Conservation (phyloP, 1,140 invertebrate species). For the Scaptomyza graminum region DNA sequence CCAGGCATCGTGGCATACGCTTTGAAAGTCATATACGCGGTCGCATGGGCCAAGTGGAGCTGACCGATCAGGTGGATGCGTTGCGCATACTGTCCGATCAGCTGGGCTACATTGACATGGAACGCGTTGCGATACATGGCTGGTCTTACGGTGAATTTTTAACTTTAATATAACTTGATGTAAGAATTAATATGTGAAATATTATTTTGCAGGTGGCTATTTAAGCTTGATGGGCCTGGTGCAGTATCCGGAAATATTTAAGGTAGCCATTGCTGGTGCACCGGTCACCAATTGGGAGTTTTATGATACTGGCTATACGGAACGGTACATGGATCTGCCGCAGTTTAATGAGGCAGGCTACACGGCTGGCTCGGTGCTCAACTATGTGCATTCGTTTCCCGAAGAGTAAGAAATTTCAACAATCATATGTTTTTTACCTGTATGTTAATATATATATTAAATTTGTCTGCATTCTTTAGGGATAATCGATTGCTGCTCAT, state of each 20-base stretch:
- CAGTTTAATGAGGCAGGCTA: slow-evolving; percentile 92
- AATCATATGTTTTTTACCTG: neutral
- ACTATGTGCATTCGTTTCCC: slow-evolving; percentile 93
- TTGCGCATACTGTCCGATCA: slow-evolving; percentile 93
- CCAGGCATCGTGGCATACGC: slow-evolving; percentile 94
- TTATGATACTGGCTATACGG: slow-evolving; percentile 96
- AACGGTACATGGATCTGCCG: slow-evolving; percentile 98
- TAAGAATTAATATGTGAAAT: neutral
- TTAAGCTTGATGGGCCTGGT: slow-evolving; percentile 93
- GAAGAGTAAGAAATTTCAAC: slow-evolving; percentile 88
- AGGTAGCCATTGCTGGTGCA: slow-evolving; percentile 96
- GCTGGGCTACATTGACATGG: slow-evolving; percentile 95
- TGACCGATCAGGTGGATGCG: slow-evolving; percentile 98
- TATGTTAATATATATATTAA: neutral
- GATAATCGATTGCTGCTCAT: slow-evolving; percentile 98
- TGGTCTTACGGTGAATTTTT: slow-evolving; percentile 96
- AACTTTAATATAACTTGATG: neutral
- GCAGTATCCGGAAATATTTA: slow-evolving; percentile 92
- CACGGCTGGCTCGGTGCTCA: slow-evolving; percentile 90
- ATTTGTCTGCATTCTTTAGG: slow-evolving; percentile 84
- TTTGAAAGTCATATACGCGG: slow-evolving; percentile 96
- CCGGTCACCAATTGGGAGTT: slow-evolving; percentile 98
- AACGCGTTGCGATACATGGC: slow-evolving; percentile 96
- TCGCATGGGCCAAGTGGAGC: slow-evolving; percentile 97
- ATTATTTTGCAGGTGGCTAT: slow-evolving; percentile 87